A percentile compares a stretch with the other conserved stretches of the same genome.
Conservation (phyloP, 2,113 vertebrate species). For the Ploceus nigricollis region DNA sequence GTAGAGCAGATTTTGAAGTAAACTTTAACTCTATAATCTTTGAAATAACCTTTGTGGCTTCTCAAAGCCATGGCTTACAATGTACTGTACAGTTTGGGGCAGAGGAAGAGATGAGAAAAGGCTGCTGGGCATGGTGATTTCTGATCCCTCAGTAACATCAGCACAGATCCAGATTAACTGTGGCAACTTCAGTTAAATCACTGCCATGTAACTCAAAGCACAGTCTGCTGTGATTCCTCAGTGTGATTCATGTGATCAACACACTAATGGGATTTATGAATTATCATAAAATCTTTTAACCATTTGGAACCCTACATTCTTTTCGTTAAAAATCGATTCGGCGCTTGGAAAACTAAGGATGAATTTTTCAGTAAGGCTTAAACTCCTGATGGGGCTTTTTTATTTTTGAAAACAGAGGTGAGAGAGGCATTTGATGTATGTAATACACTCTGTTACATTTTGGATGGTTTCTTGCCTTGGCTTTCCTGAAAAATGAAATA, state of each 20-base stretch:
- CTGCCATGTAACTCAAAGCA: background rate
- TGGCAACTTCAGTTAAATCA: background rate
- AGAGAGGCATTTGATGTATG: background rate
- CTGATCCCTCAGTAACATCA: background rate
- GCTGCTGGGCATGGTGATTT: background rate
- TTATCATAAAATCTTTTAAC: background rate
- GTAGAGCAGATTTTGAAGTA: background rate
- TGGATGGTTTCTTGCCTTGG: background rate
- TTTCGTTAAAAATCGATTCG: background rate
- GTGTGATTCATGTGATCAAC: background rate
- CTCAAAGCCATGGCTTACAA: background rate
- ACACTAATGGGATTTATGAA: background rate
- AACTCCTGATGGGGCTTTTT: background rate
- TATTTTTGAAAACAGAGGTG: background rate
- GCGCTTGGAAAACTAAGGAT: background rate
- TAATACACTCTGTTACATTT: background rate
- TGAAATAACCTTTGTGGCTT: background rate
- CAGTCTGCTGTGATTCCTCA: background rate
- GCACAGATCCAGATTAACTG: rapidly evolving
- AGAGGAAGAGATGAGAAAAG: background rate
- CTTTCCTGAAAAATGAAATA: background rate
- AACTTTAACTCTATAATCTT: background rate
- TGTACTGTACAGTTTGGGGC: background rate
- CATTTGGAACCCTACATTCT: background rate
- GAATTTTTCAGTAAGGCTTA: background rate